Evolutionary conservation across 2,797 vertebrate species (phyloP), one percentile per base, ranked within the genome.

Genomic region (Pterois miles): DNA sequence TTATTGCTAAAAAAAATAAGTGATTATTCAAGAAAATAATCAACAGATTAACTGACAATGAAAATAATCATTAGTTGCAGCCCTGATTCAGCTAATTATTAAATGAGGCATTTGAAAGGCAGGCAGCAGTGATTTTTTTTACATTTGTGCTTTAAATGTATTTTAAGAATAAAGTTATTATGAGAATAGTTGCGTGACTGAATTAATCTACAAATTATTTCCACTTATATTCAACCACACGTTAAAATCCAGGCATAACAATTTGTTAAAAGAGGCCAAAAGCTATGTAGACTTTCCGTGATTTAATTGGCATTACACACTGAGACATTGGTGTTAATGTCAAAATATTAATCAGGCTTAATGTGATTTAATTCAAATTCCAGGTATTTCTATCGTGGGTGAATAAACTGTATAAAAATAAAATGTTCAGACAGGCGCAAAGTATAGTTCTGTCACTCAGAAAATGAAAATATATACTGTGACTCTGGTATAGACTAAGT

Each of bases 391-490:
- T 13, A 40, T 59, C 52, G 13, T 12, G 2, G 4, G 4, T 60
- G 58, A 76, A 20, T 46, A 46, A 46, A 0, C 43, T 20, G 0
- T 46, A 20, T 46, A 46, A 46, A 20, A 0, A 2, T 46, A 8
- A 46, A 46, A 46, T 46, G 43, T 46, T 46, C 43, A 67, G 65
- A 69, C 25, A 46, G 36, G 63, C 54, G 50, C 16, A 8, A 71
- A 58, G 75, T 8, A 20, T 20, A 54, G 18, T 65, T 80, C 8
- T 76, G 67, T 68, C 66, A 68, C 46, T 43, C 31, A 59, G 36
- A 70, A 40, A 60, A 3, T n/a, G 5, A n/a, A 38, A 13, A 62
- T 65, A 38, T 33, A 64, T 6, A 46, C 16, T 43, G 50, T 18
- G 27, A 22, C 54, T 20, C 25, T 14, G 63, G 18, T 65, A 33